Evolutionary conservation across 2,888 invertebrate genomes (phyloP), one percentile per base, ranked within the genome.

Genomic region (Criorhina ranunculi): DNA sequence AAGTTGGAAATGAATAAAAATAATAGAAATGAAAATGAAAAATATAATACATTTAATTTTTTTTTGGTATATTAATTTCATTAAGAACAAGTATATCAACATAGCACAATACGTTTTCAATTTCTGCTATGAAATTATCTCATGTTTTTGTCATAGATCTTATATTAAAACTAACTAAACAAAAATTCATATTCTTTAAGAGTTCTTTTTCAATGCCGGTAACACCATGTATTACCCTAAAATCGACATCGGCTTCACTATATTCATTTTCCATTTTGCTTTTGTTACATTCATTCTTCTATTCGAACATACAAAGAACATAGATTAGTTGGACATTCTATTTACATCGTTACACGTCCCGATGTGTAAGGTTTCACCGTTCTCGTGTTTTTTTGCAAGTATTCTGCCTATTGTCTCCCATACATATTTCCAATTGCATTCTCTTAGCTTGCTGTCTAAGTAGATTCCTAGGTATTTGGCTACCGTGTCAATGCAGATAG

Each of bases 101-200:
- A 9, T 55, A 31, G 11, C 31, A 42, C 15, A 31, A 9, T 6
- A 67, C 53, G 31, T 67, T 67, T 67, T 53, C 67, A 42, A 67
- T 55, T 67, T 67, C 31, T 5, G 67, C 67, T 31, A 67, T 42
- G 11, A 53, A 55, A 17, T 1, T 11, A 42, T 67, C 51, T 29
- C 51, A 67, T 5, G 29, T 55, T 55, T 67, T 67, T 12, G 67
- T 55, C 1, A 53, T 53, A 5, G 67, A 53, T 53, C 53, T 53
- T n/a, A 66, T 66, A 51, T 66, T 66, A 24, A 66, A 66, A 53
- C 51, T 31, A 7, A 64, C n/a, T 19, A 46, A 49, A 35, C 62
- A 49, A 35, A 46, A 64, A 64, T 64, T 37, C 55, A 57, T 57
- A 5, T 57, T 55, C 35, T 37, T 9, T 0, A 57, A 37, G 37